phyloP scores from a whole-genome alignment of 2,888 invertebrate genomes.

The Scelioninae gen. 2 region DNA sequence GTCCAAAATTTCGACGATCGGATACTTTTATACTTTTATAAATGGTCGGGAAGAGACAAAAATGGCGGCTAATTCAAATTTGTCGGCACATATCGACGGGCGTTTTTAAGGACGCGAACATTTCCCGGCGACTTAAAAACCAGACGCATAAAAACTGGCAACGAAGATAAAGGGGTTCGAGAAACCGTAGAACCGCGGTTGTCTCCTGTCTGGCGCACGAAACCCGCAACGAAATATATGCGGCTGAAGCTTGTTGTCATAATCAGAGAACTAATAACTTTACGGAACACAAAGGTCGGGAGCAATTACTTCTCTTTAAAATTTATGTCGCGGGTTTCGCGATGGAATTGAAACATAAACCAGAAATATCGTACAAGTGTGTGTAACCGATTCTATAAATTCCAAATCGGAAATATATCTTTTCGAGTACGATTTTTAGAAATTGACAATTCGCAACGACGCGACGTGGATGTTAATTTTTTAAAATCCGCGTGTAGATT shows the following conservation, averaged over 20 bases:
- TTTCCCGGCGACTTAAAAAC: constrained; percentile 28
- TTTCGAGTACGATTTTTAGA: too few relatives aligned
- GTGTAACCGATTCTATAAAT: too few relatives aligned
- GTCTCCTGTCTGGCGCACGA: constrained; percentile 15
- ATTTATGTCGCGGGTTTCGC: background rate
- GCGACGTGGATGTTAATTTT: too few relatives aligned
- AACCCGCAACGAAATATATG: constrained; percentile 22
- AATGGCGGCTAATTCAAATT: constrained; percentile 35
- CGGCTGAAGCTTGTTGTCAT: constrained; percentile 34
- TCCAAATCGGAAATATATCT: too few relatives aligned
- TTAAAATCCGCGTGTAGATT: background rate
- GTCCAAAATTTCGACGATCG: too few relatives aligned
- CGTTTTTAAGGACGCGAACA: constrained; percentile 6
- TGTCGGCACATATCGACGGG: constrained; percentile 18
- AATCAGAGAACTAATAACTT: constrained; percentile 39
- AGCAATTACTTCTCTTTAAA: constrained; percentile 33
- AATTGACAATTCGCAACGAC: too few relatives aligned
- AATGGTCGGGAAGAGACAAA: background rate
- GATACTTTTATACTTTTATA: constrained; percentile 1
- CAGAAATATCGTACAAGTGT: too few relatives aligned
- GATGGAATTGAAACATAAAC: too few relatives aligned
- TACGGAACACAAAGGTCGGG: constrained; percentile 19
- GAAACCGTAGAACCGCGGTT: constrained; percentile 35
- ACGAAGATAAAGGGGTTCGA: constrained; percentile 43
- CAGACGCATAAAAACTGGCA: constrained; percentile 40